Evolutionary conservation across 1,140 invertebrate genomes (phyloP).

Genomic region (Parapsyche elsis): DNA sequence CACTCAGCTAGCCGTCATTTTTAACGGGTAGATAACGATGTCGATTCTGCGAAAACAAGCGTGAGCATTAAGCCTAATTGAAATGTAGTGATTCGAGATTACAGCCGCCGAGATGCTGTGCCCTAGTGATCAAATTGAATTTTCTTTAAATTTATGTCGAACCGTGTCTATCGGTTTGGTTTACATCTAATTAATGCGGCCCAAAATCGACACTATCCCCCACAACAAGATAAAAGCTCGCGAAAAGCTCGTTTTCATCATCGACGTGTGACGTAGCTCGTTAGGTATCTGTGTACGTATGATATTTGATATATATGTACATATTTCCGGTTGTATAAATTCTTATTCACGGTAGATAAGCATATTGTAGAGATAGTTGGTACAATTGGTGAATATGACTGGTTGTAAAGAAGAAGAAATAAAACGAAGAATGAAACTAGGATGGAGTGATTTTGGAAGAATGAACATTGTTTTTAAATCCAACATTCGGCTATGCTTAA

Average conservation of each 20-base stretch:
- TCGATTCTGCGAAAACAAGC: background rate
- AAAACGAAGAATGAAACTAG: too few relatives aligned
- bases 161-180: constrained; percentile 6
- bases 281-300: background rate
- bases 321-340: too few relatives aligned
- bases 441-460: too few relatives aligned
- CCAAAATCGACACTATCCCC: background rate
- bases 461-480: too few relatives aligned
- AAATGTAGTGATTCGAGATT: constrained; percentile 16
- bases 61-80: background rate
- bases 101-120: too few relatives aligned
- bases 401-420: too few relatives aligned
- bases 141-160: background rate
- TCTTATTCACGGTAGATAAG: too few relatives aligned
- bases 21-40: background rate
- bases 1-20: too few relatives aligned
- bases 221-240: too few relatives aligned
- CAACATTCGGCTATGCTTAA: too few relatives aligned
- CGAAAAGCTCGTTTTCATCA: background rate
- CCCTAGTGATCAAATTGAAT: constrained; percentile 5
- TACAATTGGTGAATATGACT: too few relatives aligned
- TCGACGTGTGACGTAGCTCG: background rate
- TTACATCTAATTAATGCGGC: constrained; percentile 19
- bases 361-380: too few relatives aligned
- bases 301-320: background rate